Evolutionary conservation across 23 tunicate genomes (phyloP).

Genomic region (Aplidium turbinatum): DNA sequence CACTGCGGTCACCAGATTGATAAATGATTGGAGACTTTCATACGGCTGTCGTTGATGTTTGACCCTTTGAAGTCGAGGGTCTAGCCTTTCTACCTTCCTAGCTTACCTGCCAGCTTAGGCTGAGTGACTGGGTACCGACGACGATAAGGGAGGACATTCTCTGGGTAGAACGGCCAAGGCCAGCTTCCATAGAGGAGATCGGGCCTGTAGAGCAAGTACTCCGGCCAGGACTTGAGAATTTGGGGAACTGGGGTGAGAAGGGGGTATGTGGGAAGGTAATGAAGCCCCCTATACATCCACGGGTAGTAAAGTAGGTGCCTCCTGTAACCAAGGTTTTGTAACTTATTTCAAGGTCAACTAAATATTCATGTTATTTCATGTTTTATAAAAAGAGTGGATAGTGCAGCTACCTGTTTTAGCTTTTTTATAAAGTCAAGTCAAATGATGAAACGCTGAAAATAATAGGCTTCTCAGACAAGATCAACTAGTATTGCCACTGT

Average conservation of each 20-base stretch:
- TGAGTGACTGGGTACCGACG: constrained; percentile 70
- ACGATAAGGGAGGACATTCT: constrained; percentile 53
- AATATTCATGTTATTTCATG: neutral
- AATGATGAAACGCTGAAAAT: no score
- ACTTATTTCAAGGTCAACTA: neutral
- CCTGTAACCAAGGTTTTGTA: no score
- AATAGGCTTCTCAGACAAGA: no score
- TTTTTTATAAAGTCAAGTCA: no score
- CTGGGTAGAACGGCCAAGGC: constrained; percentile 78
- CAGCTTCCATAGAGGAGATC: constrained; percentile 79
- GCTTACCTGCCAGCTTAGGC: constrained; percentile 64
- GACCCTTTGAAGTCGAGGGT: no score
- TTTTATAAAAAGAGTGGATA: no score
- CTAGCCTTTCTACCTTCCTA: no score
- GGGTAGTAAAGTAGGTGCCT: constrained; percentile 65
- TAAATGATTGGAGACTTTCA: no score
- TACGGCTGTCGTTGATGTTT: no score
- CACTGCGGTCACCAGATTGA: no score
- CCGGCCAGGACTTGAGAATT: constrained; percentile 75
- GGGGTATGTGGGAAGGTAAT: constrained; percentile 88
- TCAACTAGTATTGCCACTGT: no score
- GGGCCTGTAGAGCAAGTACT: constrained; percentile 59
- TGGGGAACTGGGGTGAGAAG: constrained; percentile 76
- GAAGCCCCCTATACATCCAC: constrained; percentile 65
- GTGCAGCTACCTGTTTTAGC: no score